Evolutionary conservation across 2,113 vertebrate species (phyloP).

Genomic region (Planiliza haematocheilus): DNA sequence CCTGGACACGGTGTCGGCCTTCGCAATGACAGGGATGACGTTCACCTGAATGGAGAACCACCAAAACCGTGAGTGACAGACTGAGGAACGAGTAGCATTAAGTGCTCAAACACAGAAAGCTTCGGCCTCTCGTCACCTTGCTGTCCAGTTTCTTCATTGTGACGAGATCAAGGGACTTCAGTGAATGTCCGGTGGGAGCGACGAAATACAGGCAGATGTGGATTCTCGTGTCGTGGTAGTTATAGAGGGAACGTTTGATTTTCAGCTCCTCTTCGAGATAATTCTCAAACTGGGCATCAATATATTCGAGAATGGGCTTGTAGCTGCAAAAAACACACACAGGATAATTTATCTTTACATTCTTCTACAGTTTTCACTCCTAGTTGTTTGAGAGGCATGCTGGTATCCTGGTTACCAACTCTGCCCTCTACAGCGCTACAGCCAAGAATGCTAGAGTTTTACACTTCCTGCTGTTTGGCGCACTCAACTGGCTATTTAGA

Average conservation of each 20-base stretch:
- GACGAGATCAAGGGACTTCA: slow-evolving; percentile 95
- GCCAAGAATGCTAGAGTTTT: slow-evolving; percentile 30
- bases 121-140: slow-evolving; percentile 84
- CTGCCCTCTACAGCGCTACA: background rate
- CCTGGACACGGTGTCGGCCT: slow-evolving; percentile 96
- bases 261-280: slow-evolving; percentile 97
- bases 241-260: slow-evolving; percentile 92
- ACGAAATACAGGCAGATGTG: slow-evolving; percentile 98
- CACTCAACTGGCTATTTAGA: slow-evolving; percentile 43
- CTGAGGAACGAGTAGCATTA: background rate
- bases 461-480: slow-evolving; percentile 45
- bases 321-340: slow-evolving; percentile 85
- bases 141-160: slow-evolving; percentile 98
- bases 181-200: slow-evolving; percentile 92
- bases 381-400: slow-evolving; percentile 18
- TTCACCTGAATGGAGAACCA: slow-evolving; percentile 86
- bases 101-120: background rate
- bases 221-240: slow-evolving; percentile 93
- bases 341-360: background rate
- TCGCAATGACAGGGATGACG: slow-evolving; percentile 97
- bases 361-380: background rate
- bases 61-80: background rate
- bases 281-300: slow-evolving; percentile 95
- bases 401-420: slow-evolving; percentile 42
- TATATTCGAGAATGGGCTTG: slow-evolving; percentile 96